Evolutionary conservation across 1,140 invertebrate genomes (phyloP), one percentile per base, ranked within the genome.

Genomic region (Hypothenemus hampei): DNA sequence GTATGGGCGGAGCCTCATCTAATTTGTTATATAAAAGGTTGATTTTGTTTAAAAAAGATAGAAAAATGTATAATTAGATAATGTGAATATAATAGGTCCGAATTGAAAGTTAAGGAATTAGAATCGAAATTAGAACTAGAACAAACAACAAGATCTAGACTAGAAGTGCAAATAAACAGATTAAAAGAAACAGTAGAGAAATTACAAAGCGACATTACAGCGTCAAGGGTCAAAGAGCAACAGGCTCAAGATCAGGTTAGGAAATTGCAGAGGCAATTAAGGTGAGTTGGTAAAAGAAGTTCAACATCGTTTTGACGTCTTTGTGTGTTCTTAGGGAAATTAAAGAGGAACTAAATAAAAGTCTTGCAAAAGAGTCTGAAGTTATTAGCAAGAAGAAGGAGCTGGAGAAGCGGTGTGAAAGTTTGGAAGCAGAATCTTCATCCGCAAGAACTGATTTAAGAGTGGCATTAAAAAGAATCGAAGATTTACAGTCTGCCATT

Each of bases 121-220:
- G 92, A 96, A 68, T 91, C 88, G 1, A 88, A 88, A 59, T 72
- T 95, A 19, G 92, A 96, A 60, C 73, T 96, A 45, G 93, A 97
- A 67, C 83, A 86, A 65, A 91, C 91, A 1, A 90, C 89, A 1
- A 81, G 85, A 60, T 78, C 84, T 5, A 81, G 91, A 21, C 70
- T 93, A 2, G 92, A 96, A 74, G 85, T 89, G 31, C 91, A 93
- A 74, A 81, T 90, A 51, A 75, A 78, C 15, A 76, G 92, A 52
- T 72, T 91, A 40, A 92, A 92, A 63, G 93, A 97, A 64, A 82
- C 83, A 4, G 77, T 90, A 24, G 91, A 95, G 22, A 84, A 86
- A 59, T 66, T 90, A 10, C 83, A 86, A 52, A 76, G 78, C 10
- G 92, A 95, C 65, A 78, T 85, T 3, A 81, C 82, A 0, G 72